A percentile compares a stretch with the other conserved stretches of the same genome.
phyloP scores from a whole-genome alignment of 2,797 vertebrate species.

The Characodon lateralis region DNA sequence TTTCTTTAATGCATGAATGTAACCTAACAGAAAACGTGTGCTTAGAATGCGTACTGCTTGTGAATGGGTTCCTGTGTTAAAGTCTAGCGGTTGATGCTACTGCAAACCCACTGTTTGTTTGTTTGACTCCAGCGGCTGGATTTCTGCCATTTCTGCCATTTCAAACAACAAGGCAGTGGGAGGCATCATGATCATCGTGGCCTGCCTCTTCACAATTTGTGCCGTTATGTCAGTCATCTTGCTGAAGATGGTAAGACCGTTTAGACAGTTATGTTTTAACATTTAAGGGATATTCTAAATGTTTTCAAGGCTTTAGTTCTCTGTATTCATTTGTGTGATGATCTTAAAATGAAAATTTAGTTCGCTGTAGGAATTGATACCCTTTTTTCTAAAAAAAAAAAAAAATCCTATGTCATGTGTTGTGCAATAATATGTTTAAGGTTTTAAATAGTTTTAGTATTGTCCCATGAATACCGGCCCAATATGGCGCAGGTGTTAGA shows the following conservation, averaged over 20 bases:
- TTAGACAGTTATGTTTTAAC: background rate
- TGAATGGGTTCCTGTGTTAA: background rate
- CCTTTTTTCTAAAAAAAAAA: background rate
- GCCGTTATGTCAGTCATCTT: slow-evolving; percentile 86
- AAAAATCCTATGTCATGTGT: background rate
- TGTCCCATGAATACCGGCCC: no score
- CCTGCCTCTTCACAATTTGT: slow-evolving; percentile 89
- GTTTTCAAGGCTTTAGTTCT: background rate
- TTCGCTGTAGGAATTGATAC: no score
- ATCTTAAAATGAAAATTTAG: background rate
- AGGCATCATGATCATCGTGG: slow-evolving; percentile 91
- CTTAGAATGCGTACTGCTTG: background rate
- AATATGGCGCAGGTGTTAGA: no score
- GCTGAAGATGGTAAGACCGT: slow-evolving; percentile 87
- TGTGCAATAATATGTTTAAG: no score
- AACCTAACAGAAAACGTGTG: background rate
- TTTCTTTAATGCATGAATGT: background rate
- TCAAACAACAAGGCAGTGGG: slow-evolving; percentile 75
- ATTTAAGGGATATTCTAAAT: background rate
- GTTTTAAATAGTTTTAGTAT: no score
- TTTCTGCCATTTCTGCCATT: slow-evolving; percentile 77
- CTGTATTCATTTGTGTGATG: no score
- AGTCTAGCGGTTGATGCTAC: background rate
- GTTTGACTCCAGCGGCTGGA: slow-evolving; percentile 87
- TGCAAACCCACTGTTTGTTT: slow-evolving; percentile 11